These are phyloP conservation scores for Sebastiscus albofasciatus DNA, from an alignment of 2,797 vertebrate genomes.

Conservation along the genomic window DNA sequence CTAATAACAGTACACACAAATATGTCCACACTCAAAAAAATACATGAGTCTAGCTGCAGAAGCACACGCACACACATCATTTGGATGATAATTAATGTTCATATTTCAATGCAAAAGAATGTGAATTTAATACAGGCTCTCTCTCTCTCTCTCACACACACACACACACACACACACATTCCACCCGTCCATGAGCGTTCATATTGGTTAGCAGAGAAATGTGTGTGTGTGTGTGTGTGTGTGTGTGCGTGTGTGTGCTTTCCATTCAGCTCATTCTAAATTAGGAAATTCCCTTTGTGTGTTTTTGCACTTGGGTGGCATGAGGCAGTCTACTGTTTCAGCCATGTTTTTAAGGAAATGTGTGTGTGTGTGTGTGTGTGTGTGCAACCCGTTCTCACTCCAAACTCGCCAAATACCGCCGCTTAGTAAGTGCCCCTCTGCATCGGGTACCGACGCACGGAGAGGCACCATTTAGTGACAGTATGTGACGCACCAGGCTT, in stretches of 20 bases:
- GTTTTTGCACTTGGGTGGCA: slow-evolving; percentile 49
- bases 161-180: slow-evolving; percentile 2
- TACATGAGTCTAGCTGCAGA: not conserved
- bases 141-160: not conserved
- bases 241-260: slow-evolving; percentile 4
- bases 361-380: not conserved
- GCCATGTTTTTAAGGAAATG: not conserved
- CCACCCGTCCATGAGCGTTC: not conserved
- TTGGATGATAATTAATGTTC: slow-evolving; percentile 15
- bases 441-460: fast-evolving
- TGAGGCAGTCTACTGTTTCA: slow-evolving; percentile 23
- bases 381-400: not conserved
- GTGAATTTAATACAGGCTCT: slow-evolving; percentile 15
- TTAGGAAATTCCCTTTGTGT: slow-evolving; percentile 53
- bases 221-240: slow-evolving; percentile 12
- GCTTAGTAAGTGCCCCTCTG: too few species aligned
- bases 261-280: slow-evolving; percentile 34
- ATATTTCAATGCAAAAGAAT: slow-evolving; percentile 27
- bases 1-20: slow-evolving; percentile 4
- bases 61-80: not conserved
- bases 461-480: too few species aligned
- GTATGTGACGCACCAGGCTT: too few species aligned
- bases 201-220: slow-evolving; percentile 35
- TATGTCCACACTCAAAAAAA: not conserved
- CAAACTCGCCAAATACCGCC: too few species aligned